Evolutionary conservation across 2,113 vertebrate species (phyloP).

Genomic region (Misgurnus mizolepis): DNA sequence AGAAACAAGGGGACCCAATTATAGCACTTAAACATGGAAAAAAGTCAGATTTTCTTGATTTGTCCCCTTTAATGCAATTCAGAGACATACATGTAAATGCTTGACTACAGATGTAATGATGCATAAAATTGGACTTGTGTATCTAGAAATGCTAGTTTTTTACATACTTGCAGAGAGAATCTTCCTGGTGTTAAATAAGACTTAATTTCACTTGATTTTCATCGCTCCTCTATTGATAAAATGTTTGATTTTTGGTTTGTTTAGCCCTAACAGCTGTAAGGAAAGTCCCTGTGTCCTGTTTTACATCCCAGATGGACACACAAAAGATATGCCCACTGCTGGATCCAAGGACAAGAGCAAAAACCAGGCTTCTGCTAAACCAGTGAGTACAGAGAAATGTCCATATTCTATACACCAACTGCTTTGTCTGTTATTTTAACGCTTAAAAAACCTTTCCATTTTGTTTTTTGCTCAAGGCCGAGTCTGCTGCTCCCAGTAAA

Average conservation of each 20-base stretch:
- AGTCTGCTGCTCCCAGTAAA: conserved; percentile 54
- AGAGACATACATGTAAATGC: too few species aligned
- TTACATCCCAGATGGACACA: conserved; percentile 96
- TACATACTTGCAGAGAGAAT: too few species aligned
- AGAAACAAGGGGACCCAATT: too few species aligned
- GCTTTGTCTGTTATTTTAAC: background rate
- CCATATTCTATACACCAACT: background rate
- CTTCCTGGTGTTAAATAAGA: too few species aligned
- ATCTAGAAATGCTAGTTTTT: too few species aligned
- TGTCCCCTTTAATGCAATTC: too few species aligned
- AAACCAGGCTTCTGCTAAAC: conserved; percentile 74
- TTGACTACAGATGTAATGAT: too few species aligned
- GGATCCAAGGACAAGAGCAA: conserved; percentile 96
- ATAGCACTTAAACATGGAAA: too few species aligned
- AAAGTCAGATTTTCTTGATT: too few species aligned
- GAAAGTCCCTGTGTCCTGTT: conserved; percentile 92
- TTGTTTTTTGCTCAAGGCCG: conserved; percentile 12
- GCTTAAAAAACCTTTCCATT: background rate
- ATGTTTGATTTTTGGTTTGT: too few species aligned
- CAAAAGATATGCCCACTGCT: conserved; percentile 96
- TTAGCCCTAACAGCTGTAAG: conserved; percentile 92
- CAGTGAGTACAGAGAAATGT: conserved; percentile 69
- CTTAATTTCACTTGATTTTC: too few species aligned
- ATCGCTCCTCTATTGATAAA: background rate
- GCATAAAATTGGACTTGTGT: too few species aligned